Percentiles rank a stretch among this genome's conserved stretches.
These are phyloP conservation scores for Drosophila punjabiensis DNA, from an alignment of 1,140 invertebrate genomes.

Conservation along the genomic window DNA sequence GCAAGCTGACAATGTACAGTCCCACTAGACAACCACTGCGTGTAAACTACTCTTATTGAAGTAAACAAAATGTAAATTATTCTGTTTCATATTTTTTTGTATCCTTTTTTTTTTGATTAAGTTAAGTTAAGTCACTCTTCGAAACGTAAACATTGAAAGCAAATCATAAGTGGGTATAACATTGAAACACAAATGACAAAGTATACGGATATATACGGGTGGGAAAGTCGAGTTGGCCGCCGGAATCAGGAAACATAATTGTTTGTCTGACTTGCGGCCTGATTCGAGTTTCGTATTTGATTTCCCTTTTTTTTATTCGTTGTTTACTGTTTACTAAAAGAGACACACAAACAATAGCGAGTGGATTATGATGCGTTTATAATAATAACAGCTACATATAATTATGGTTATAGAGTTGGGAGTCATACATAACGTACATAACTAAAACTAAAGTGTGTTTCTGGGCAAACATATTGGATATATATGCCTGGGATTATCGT, in stretches of 20 bases:
- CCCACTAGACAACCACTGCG: slow-evolving; percentile 86
- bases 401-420: slow-evolving; percentile 17
- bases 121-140: slow-evolving; percentile 52
- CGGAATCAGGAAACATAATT: slow-evolving; percentile 44
- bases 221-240: slow-evolving; percentile 44
- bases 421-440: slow-evolving; percentile 37
- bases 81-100: slow-evolving; percentile 43
- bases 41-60: slow-evolving; percentile 86
- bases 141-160: slow-evolving; percentile 74
- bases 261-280: slow-evolving; percentile 53
- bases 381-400: slow-evolving; percentile 45
- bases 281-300: slow-evolving; percentile 48
- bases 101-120: slow-evolving; percentile 33
- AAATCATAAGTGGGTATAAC: slow-evolving; percentile 78
- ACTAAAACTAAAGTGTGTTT: slow-evolving; percentile 21
- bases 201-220: slow-evolving; percentile 33
- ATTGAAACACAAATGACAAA: slow-evolving; percentile 65
- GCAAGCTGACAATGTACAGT: slow-evolving; percentile 88
- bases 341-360: slow-evolving; percentile 82
- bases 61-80: slow-evolving; percentile 76
- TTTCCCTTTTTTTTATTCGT: slow-evolving; percentile 5
- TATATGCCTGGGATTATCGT: slow-evolving; percentile 26
- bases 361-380: slow-evolving; percentile 72
- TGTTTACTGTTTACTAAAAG: slow-evolving; percentile 36
- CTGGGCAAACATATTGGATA: slow-evolving; percentile 27